A percentile compares a stretch with the other conserved stretches of the same genome.
Evolutionary conservation across 2,797 vertebrate species (phyloP).

Genomic region (Ispidina picta): DNA sequence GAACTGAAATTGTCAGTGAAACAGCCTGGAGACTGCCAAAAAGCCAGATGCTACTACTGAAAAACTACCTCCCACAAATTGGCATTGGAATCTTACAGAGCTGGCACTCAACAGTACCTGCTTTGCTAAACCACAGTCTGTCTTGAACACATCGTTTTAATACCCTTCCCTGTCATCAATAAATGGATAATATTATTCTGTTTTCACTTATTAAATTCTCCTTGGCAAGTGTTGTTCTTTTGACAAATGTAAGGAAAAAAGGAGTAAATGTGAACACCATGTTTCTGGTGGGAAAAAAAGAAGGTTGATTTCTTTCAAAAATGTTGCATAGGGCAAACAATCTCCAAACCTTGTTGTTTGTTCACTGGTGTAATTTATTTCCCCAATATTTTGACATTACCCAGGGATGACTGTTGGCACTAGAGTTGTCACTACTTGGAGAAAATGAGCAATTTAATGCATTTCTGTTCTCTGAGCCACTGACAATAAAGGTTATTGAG

Average conservation of each 20-base stretch:
- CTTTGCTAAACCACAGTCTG: constrained; percentile 15
- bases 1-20: constrained; percentile 55
- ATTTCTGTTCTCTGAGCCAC: constrained; percentile 12
- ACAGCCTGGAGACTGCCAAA: constrained; percentile 57
- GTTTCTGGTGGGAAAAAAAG: not conserved
- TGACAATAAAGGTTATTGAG: constrained; percentile 23
- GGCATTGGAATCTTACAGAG: constrained; percentile 25
- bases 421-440: not conserved
- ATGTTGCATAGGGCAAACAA: not conserved
- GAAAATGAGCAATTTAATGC: constrained; percentile 32
- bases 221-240: not conserved
- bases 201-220: constrained; percentile 22
- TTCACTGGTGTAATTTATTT: constrained; percentile 44
- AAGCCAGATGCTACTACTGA: constrained; percentile 70
- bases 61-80: constrained; percentile 65
- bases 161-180: not conserved
- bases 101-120: constrained; percentile 32
- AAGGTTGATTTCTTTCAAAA: not conserved
- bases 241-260: not conserved
- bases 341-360: constrained; percentile 22
- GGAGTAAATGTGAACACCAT: not conserved
- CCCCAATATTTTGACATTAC: constrained; percentile 65
- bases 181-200: not conserved
- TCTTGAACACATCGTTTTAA: constrained; percentile 36
- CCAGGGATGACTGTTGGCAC: constrained; percentile 31